Evolutionary conservation across 2,113 vertebrate species (phyloP).

Genomic region (Anas platyrhynchos): DNA sequence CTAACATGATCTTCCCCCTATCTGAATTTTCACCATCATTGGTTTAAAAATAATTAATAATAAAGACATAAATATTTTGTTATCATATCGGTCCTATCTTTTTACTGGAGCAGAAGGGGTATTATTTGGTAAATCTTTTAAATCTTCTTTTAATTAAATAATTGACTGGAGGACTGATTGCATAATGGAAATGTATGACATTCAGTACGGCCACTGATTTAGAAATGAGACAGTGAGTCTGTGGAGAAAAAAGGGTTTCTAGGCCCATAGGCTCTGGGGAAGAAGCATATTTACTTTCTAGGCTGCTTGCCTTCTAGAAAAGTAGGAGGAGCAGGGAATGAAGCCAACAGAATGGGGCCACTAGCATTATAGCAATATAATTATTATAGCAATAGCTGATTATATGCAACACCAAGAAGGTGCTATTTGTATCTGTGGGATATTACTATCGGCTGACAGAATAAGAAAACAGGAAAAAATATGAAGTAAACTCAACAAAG

Average conservation of each 20-base stretch:
- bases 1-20: constrained; percentile 72
- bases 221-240: constrained; percentile 38
- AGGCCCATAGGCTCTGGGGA: constrained; percentile 22
- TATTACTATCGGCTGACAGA: constrained; percentile 37
- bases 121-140: constrained; percentile 35
- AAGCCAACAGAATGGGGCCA: constrained; percentile 43
- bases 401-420: constrained; percentile 41
- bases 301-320: constrained; percentile 58
- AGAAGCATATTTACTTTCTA: constrained; percentile 51
- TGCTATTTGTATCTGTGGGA: constrained; percentile 51
- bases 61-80: constrained; percentile 31
- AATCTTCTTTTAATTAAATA: constrained; percentile 52
- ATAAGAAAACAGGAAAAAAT: constrained; percentile 40
- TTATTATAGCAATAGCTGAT: background rate
- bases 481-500: constrained; percentile 28
- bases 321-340: background rate
- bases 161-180: constrained; percentile 58
- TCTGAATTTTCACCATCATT: constrained; percentile 19
- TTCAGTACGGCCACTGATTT: constrained; percentile 47
- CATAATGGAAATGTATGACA: constrained; percentile 53
- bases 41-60: constrained; percentile 57
- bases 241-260: background rate
- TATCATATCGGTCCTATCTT: constrained; percentile 11
- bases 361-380: constrained; percentile 13
- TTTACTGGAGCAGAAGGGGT: background rate